Percentiles rank a stretch among this genome's conserved stretches.
Evolutionary conservation across 30 jellyfish, hydroid and myxozoan species (phyloP).

Genomic region (Hydra vulgaris): DNA sequence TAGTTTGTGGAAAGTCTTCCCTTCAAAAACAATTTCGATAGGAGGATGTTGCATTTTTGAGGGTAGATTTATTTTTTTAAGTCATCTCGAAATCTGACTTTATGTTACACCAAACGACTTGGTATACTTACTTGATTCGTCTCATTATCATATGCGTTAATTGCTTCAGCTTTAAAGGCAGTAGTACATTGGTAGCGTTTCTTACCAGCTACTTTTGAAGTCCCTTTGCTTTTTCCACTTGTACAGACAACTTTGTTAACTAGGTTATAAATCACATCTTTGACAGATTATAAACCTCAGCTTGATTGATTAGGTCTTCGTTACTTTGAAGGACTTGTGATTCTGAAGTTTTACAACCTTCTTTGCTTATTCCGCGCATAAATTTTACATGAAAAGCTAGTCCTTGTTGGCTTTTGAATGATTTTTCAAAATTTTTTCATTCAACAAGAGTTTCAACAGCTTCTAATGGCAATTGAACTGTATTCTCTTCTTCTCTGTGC

Average conservation of each 20-base stretch:
- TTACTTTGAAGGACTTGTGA: no score
- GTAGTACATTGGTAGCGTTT: no score
- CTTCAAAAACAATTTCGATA: conserved; percentile 6
- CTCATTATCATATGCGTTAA: background rate
- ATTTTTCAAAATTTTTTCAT: no score
- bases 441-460: no score
- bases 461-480: no score
- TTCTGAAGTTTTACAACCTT: no score
- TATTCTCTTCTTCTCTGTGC: no score
- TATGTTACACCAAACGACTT: background rate
- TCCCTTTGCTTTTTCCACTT: background rate
- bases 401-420: no score
- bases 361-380: no score
- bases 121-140: background rate
- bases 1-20: conserved; percentile 25
- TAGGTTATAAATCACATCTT: background rate
- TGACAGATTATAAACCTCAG: no score
- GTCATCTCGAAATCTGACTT: background rate
- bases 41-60: conserved; percentile 21
- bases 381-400: no score
- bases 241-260: background rate
- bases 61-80: background rate
- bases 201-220: background rate
- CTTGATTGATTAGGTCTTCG: no score
- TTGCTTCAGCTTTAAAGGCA: background rate